Base-by-base conservation (phyloP, 2,888 invertebrate genomes). In the Sacculina carcini region DNA sequence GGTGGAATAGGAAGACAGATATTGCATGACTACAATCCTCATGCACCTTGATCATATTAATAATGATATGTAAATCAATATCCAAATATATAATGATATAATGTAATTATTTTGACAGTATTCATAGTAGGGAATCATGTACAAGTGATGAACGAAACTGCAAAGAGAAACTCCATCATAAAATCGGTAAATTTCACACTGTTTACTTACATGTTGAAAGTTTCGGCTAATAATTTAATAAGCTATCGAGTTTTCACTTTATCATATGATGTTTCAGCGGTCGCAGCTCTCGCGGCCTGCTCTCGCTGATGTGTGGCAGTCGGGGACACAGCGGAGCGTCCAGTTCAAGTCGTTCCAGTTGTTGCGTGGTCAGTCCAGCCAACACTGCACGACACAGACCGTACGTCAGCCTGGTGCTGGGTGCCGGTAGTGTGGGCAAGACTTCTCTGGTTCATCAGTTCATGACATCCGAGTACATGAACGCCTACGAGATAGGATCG, bases 381-480 rank as follows among this genome's bases (percentile, higher is more conserved):
- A n/a, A n/a, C n/a, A n/a, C n/a, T n/a, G n/a, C n/a, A n/a, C 40
- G 40, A 7, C n/a, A 5, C 5, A 24, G 40, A 7, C 40, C 40
- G n/a, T 26, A 42, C 40, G n/a, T 26, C n/a, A 26, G 40, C 40
- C 40, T 56, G 48, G 84, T 89, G 73, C 66, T 89, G 38, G 89
- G 89, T 1, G 79, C 78, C 0, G 73, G 82, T 0, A 83, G 84
- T 0, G 86, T 86, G 2, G 90, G 90, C 57, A 90, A 92, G 68
- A 82, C 85, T 57, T 83, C 87, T 39, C 72, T 90, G 51, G 83
- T 89, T 51, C 80, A 80, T 12, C 90, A 90, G 68, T 87, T 90
- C 68, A 89, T 89, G 84, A 89, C 89, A 4, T 87, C 87, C n/a
- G 90, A 90, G 65, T 87, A 87, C 64, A 73, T 89, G 26, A 87